Evolutionary conservation across 2,888 invertebrate genomes (phyloP), one percentile per base, ranked within the genome.

Genomic region (Idaea biselata): DNA sequence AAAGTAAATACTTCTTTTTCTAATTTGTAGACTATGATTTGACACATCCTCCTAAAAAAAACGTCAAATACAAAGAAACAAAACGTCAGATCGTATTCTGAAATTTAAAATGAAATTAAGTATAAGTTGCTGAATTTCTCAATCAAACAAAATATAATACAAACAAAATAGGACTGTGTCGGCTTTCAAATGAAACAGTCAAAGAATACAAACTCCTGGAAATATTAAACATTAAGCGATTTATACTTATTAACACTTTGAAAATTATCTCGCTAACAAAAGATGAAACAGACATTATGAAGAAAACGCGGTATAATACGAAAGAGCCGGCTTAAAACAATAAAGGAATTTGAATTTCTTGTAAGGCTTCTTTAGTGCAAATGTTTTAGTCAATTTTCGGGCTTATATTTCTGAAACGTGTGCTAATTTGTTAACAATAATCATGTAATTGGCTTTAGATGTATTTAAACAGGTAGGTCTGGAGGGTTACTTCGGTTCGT

Each of bases 331-430:
- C 66, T 70, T 69, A 69, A 68, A 66, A 68, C 66, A 66, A 70
- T 70, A 70, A 70, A 68, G 63, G 60, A 66, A 70, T 66, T 65
- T 65, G 63, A 69, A 68, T 66, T 68, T 65, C 61, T 63, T 65
- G 68, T 61, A 65, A 68, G 68, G 68, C 63, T 66, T 64, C 65
- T 63, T 64, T 66, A 58, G 60, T 60, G 63, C 58, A 32, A 63
- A 63, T 60, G 59, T 63, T 63, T 54, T 59, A 69, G 69, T 64
- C 60, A 68, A 66, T 63, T 67, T 66, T 55, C 33, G 63, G 64
- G 60, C 63, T 68, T 60, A 68, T 66, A 67, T 68, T 62, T 44
- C 44, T 44, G 44, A 11, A 44, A 44, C 44, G 44, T 44, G 14
- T 44, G 44, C 44, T 44, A 44, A 44, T 11, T 44, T 44, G 44